phyloP scores from a whole-genome alignment of 35 echinoderm and acorn worm genomes.

The Stichopus chloronotus region DNA sequence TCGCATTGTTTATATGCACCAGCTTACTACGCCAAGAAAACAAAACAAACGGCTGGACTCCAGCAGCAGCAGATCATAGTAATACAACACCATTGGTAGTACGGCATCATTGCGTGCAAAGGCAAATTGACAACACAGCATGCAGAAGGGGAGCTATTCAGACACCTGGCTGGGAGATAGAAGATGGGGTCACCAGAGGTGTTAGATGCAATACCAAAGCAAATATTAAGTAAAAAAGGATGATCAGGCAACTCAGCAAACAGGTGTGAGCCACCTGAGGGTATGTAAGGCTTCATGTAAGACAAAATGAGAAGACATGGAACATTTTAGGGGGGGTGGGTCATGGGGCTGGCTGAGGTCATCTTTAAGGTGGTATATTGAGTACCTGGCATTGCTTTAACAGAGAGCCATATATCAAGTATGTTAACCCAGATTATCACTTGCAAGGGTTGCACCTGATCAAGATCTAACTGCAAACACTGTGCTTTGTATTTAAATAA shows the following conservation, averaged over 20 bases:
- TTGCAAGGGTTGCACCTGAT: too few species aligned
- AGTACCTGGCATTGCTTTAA: too few species aligned
- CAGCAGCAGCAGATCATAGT: too few species aligned
- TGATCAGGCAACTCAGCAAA: neutral
- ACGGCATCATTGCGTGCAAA: slow-evolving; percentile 33
- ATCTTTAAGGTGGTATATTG: too few species aligned
- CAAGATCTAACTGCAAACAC: too few species aligned
- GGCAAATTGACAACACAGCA: slow-evolving; percentile 48
- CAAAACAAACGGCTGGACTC: too few species aligned
- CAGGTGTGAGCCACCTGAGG: slow-evolving; percentile 44
- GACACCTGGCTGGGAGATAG: slow-evolving; percentile 22
- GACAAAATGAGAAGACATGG: neutral
- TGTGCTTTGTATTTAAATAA: too few species aligned
- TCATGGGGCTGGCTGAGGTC: neutral
- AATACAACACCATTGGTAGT: neutral
- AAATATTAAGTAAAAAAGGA: neutral
- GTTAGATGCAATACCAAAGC: neutral
- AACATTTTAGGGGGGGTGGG: neutral
- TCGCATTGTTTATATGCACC: too few species aligned
- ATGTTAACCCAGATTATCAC: too few species aligned
- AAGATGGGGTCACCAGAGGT: slow-evolving; percentile 37
- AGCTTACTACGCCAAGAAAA: too few species aligned
- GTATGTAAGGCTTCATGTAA: neutral
- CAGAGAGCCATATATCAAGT: too few species aligned
- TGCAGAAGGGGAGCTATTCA: neutral